Evolutionary conservation across 2,797 vertebrate species (phyloP), one percentile per base, ranked within the genome.

Genomic region (Etheostoma nigrum): DNA sequence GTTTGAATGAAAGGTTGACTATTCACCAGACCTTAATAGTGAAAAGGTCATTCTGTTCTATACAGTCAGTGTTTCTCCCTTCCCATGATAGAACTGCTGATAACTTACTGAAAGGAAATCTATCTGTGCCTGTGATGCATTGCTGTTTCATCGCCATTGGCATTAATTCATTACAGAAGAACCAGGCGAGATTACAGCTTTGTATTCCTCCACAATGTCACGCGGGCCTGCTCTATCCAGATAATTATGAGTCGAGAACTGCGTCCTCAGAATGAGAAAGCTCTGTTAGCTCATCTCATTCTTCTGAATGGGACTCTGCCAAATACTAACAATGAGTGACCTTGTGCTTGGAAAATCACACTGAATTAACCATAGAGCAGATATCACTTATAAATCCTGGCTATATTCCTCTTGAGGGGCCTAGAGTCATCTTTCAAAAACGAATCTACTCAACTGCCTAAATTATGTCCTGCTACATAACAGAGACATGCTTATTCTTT

Each of bases 241-340:
- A 94, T 94, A 93, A 94, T 93, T 92, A 93, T 90, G 90, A 92
- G 89, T 88, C 58, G 78, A 92, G 92, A 93, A 89, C 85, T 76
- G 76, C 72, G 49, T 88, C 81, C 86, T 86, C 87, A 83, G 88
- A 91, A 92, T 91, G 81, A 94, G 83, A 92, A 91, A 79, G 74
- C 89, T 89, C 90, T 92, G 88, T 77, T 76, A 91, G 91, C 91
- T 90, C 91, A 89, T 91, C 92, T 93, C 88, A 90, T 89, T 92
- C 88, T 90, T 89, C 81, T 91, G 82, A 91, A 91, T 92, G 92
- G 88, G 90, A 79, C 89, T 89, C 88, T 93, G 92, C 92, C 91
- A 86, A 77, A 91, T 70, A 67, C 85, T 92, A 91, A 93, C 92
- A 93, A 94, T 91, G 93, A 91, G 81, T 92, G 91, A 94, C 93